Evolutionary conservation across 2,888 invertebrate genomes (phyloP), one percentile per base, ranked within the genome.

Genomic region (Tigriopus californicus): DNA sequence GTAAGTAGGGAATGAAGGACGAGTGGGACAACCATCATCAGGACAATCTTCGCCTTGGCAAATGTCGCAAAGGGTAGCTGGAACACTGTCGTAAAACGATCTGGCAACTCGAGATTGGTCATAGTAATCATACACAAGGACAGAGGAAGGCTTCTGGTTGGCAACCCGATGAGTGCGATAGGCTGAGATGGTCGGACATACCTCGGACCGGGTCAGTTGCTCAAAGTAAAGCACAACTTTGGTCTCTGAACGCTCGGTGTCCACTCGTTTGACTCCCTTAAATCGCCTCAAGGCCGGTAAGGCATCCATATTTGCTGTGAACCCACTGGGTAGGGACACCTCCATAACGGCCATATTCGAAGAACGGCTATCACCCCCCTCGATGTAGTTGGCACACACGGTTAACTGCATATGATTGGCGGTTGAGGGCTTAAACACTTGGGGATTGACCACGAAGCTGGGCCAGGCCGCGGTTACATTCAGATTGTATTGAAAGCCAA

Each of bases 331-430:
- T 61, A 94, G 75, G 62, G 80, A 80, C 0, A 92, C 83, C 67
- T 90, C 89, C 77, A 92, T 83, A 1, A 92, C 82, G 12, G 88
- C 85, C 81, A 92, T 83, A 64, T 92, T 92, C 62, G 86, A 86
- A 64, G 79, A 78, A 18, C 82, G 81, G 55, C 79, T 77, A 66
- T 70, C 58, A 67, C 65, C 70, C 78, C 59, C 75, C 73, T 1
- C 81, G 15, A 60, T 58, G 41, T 53, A 56, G 33, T 60, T 55
- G 40, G 25, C 42, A 67, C 91, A 91, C 60, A 89, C 78, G 10
- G 86, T 86, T 15, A 91, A 76, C 66, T 84, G 82, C 61, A 59
- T 13, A 18, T 59, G 59, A 20, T 49, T 44, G 22, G 41, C 41
- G 11, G 40, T 15, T 20, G 40, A n/a, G 12, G 33, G 15, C 12